Conservation (phyloP, 2,113 vertebrate species). For the Centropus bengalensis region DNA sequence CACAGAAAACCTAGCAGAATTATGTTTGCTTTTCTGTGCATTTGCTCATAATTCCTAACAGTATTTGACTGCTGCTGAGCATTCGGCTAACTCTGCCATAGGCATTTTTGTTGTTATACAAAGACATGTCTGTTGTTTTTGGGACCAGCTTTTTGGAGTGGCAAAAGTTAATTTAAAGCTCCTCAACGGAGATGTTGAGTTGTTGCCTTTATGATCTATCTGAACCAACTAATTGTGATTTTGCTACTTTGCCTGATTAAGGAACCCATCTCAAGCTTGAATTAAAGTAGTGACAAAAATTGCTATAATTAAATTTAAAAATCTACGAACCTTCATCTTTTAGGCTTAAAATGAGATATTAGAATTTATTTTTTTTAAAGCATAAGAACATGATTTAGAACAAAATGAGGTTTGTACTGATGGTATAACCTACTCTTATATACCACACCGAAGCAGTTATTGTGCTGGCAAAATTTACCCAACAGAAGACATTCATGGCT, state of each 20-base stretch:
- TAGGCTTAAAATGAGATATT: not conserved
- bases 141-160: too few relatives aligned
- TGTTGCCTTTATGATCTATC: not conserved
- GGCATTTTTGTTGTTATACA: not conserved
- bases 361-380: not conserved
- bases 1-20: not conserved
- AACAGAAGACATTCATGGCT: conserved; percentile 5
- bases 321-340: not conserved
- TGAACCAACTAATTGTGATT: not conserved
- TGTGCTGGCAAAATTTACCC: not conserved
- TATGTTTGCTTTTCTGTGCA: not conserved
- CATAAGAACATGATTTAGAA: not conserved
- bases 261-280: not conserved
- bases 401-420: not conserved
- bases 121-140: not conserved
- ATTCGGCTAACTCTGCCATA: not conserved
- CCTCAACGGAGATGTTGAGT: not conserved
- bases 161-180: not conserved
- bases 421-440: not conserved
- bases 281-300: not conserved
- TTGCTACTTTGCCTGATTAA: not conserved
- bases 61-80: not conserved
- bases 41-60: not conserved
- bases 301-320: not conserved
- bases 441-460: not conserved